A percentile compares a stretch with the other conserved stretches of the same genome.
These are phyloP conservation scores for Drosophila neutralis DNA, from an alignment of 2,888 invertebrate genomes.

Conservation along the genomic window DNA sequence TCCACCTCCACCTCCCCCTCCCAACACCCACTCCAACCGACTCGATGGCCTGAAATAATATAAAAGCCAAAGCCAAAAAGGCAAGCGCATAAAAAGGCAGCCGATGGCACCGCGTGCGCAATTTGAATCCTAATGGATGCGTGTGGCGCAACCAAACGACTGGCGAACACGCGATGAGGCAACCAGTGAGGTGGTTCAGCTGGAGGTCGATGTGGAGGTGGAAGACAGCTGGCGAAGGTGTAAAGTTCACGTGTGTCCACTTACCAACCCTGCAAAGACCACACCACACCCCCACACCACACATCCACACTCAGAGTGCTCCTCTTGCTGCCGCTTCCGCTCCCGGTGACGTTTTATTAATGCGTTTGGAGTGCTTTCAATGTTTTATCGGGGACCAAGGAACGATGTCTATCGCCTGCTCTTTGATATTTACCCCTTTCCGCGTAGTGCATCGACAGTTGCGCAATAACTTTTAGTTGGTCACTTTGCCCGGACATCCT, in stretches of 20 bases:
- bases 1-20: conserved; percentile 7
- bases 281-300: not conserved
- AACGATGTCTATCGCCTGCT: conserved; percentile 56
- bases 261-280: conserved; percentile 57
- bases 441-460: conserved; percentile 60
- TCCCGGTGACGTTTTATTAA: conserved; percentile 69
- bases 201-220: conserved; percentile 17
- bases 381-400: conserved; percentile 66
- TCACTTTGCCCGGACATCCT: conserved; percentile 42
- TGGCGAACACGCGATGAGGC: conserved; percentile 72
- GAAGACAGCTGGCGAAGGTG: conserved; percentile 80
- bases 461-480: conserved; percentile 75
- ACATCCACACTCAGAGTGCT: conserved; percentile 14
- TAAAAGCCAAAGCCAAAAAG: conserved; percentile 58
- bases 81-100: conserved; percentile 67
- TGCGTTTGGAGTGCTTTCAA: conserved; percentile 80
- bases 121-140: conserved; percentile 81
- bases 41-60: conserved; percentile 23
- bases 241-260: conserved; percentile 83
- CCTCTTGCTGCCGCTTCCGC: not conserved
- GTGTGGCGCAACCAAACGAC: conserved; percentile 74
- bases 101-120: conserved; percentile 63
- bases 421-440: conserved; percentile 47
- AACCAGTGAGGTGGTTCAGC: conserved; percentile 7
- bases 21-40: not conserved